Evolutionary conservation across 2,113 vertebrate genomes (phyloP).

Genomic region (Acinonyx jubatus): DNA sequence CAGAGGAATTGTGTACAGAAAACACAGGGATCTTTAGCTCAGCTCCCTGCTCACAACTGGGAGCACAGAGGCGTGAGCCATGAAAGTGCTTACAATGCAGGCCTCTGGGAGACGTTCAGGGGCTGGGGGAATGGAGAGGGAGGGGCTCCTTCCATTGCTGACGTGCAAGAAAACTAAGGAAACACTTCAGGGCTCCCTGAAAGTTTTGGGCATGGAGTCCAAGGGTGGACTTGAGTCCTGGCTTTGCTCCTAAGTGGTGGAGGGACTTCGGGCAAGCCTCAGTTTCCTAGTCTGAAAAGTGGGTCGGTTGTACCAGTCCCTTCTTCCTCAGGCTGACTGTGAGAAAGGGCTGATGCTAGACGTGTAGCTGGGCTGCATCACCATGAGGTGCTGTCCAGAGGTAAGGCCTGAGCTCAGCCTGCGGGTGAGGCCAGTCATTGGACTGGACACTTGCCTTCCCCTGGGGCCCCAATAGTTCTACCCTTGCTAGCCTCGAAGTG

Average conservation of each 20-base stretch:
- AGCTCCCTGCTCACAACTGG: accelerated
- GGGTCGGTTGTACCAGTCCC: accelerated
- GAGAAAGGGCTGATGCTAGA: not conserved
- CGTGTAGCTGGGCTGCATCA: not conserved
- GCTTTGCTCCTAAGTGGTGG: not conserved
- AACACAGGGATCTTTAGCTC: accelerated
- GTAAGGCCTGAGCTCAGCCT: not conserved
- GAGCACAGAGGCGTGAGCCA: accelerated
- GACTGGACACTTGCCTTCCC: accelerated
- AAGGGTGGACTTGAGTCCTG: not conserved
- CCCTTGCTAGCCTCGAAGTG: accelerated
- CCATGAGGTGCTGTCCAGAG: accelerated
- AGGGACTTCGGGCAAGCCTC: not conserved
- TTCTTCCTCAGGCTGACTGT: not conserved
- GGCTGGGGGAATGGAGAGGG: accelerated
- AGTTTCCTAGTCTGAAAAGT: not conserved
- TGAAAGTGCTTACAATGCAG: accelerated
- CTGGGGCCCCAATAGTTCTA: no score
- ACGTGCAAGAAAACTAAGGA: not conserved
- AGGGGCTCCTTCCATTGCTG: not conserved
- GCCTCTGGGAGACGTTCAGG: not conserved
- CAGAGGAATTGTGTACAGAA: not conserved
- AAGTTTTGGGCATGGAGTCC: not conserved
- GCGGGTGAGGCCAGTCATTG: no score
- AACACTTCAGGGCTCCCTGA: not conserved